Conservation (phyloP, 2,888 invertebrate species). For the Cerceris ruficornis region DNA sequence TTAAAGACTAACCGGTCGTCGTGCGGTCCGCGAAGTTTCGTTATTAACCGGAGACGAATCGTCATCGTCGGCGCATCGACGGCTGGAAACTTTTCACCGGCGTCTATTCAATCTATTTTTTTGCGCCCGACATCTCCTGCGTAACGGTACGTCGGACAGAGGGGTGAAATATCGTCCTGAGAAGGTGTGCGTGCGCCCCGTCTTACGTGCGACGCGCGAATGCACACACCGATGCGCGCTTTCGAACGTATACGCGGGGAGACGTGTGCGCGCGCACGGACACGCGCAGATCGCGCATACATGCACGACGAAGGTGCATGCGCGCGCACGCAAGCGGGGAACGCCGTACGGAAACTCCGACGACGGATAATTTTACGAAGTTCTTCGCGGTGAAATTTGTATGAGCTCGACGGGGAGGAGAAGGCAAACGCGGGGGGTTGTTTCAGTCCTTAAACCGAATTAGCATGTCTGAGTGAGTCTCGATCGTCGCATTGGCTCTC, state of each 20-base stretch:
- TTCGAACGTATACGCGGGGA: not conserved
- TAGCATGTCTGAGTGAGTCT: slow-evolving; percentile 78
- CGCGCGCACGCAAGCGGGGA: too few species aligned
- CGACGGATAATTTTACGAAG: slow-evolving; percentile 64
- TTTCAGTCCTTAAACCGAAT: slow-evolving; percentile 71
- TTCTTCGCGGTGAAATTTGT: slow-evolving; percentile 68
- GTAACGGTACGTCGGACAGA: not conserved
- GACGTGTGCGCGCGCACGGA: not conserved
- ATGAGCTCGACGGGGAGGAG: slow-evolving; percentile 50
- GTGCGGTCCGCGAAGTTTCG: slow-evolving; percentile 46
- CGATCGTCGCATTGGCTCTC: slow-evolving; percentile 39
- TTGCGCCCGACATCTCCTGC: not conserved
- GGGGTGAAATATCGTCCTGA: too few species aligned
- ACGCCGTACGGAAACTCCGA: not conserved
- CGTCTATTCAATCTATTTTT: slow-evolving; percentile 4
- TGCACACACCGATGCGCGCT: not conserved
- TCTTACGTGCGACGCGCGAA: not conserved
- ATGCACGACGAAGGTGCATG: not conserved
- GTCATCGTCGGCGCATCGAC: slow-evolving; percentile 34
- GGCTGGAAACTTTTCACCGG: slow-evolving; percentile 53
- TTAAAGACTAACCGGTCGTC: slow-evolving; percentile 15
- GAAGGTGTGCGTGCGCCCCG: too few species aligned
- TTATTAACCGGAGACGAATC: slow-evolving; percentile 51
- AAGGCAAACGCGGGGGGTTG: slow-evolving; percentile 51
- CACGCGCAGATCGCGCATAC: slow-evolving; percentile 1